Percentiles rank a stretch among this genome's conserved stretches.
Evolutionary conservation across 2,113 vertebrate genomes (phyloP).

Genomic region (Dromaius novaehollandiae): DNA sequence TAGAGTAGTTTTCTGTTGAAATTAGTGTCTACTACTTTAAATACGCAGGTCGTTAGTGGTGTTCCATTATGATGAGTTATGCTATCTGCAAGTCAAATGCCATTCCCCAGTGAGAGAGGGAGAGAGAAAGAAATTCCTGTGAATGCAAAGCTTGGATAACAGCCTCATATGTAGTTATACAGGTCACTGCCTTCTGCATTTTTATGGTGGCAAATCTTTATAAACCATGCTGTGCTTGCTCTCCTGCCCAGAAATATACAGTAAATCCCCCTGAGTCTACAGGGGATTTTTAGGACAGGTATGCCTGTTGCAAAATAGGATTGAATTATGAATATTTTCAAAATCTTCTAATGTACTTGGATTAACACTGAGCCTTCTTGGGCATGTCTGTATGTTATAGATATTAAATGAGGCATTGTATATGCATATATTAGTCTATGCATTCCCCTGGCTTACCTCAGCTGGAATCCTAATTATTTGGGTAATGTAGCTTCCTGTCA

Average conservation of each 20-base stretch:
- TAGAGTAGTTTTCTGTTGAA: neutral
- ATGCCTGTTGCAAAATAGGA: neutral
- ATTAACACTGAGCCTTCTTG: conserved; percentile 30
- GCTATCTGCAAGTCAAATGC: conserved; percentile 21
- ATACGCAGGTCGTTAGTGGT: neutral
- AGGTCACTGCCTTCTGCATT: conserved; percentile 36
- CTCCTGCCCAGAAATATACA: neutral
- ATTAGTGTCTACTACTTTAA: neutral
- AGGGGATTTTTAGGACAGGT: conserved; percentile 38
- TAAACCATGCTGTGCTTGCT: neutral
- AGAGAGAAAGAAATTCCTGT: neutral
- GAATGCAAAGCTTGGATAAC: conserved; percentile 19
- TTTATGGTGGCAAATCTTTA: conserved; percentile 32
- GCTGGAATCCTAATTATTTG: conserved; percentile 38
- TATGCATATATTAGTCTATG: neutral
- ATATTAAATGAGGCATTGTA: conserved; percentile 9
- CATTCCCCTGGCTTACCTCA: neutral
- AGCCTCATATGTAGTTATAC: conserved; percentile 15
- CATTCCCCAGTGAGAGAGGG: neutral
- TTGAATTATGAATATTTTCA: conserved; percentile 16
- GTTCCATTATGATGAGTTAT: neutral
- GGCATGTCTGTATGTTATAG: neutral
- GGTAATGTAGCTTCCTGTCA: conserved; percentile 37
- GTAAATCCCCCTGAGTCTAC: neutral
- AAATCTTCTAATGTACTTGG: conserved; percentile 13